Percentiles rank a stretch among this genome's conserved stretches.
Conservation (phyloP, 92 coral and sea anemone species). For the Pocillopora meandrina region DNA sequence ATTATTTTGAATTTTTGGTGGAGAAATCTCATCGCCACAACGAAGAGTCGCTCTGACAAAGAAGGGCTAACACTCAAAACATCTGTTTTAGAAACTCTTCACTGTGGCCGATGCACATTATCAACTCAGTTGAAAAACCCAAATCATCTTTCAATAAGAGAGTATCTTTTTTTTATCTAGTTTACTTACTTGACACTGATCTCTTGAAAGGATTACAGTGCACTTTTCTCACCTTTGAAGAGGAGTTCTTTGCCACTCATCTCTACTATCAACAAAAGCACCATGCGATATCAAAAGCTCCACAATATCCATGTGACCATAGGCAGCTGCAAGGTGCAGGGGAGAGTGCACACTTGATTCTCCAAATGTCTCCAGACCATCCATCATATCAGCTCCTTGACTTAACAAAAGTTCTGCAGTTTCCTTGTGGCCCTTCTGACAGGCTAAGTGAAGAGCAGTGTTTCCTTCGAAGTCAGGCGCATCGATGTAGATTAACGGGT, state of each 20-base stretch:
- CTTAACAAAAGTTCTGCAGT: conserved; percentile 49
- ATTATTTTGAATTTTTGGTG: too few relatives aligned
- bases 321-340: conserved; percentile 78
- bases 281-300: conserved; percentile 57
- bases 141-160: too few relatives aligned
- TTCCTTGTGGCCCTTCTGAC: conserved; percentile 61
- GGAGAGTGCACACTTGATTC: conserved; percentile 55
- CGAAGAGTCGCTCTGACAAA: too few relatives aligned
- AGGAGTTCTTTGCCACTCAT: conserved; percentile 63
- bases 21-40: too few relatives aligned
- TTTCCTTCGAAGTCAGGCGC: conserved; percentile 61
- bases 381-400: conserved; percentile 64
- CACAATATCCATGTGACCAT: conserved; percentile 66
- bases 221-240: conserved; percentile 59
- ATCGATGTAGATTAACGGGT: conserved; percentile 25
- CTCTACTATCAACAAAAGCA: conserved; percentile 57
- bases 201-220: not conserved
- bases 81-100: too few relatives aligned
- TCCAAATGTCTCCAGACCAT: conserved; percentile 42
- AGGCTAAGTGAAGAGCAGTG: conserved; percentile 65
- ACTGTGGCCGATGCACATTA: too few relatives aligned
- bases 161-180: too few relatives aligned
- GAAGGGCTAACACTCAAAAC: too few relatives aligned
- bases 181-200: too few relatives aligned
- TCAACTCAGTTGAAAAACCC: too few relatives aligned